A percentile compares a stretch with the other conserved stretches of the same genome.
Conservation (phyloP, 2,888 invertebrate genomes). For the Hemithea aestivaria region DNA sequence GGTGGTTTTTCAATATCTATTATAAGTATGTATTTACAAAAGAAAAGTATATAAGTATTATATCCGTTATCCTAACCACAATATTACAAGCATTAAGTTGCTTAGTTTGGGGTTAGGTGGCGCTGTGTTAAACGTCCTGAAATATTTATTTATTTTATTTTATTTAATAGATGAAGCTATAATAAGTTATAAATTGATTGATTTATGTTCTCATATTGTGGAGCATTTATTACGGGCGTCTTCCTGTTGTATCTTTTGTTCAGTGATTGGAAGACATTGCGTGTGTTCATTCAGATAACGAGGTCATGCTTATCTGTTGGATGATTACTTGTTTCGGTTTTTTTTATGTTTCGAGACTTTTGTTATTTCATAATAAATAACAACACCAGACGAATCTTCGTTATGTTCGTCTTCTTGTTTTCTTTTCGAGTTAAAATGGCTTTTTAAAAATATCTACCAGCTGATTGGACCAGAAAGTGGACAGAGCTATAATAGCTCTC, state of each 20-base stretch:
- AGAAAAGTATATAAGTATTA: no score
- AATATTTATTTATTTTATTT: no score
- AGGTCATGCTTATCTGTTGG: constrained; percentile 53
- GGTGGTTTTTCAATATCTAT: no score
- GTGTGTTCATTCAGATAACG: constrained; percentile 52
- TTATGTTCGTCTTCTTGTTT: neutral
- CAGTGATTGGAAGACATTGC: constrained; percentile 44
- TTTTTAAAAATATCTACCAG: no score
- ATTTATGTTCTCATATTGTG: constrained; percentile 22
- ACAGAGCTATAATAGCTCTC: no score
- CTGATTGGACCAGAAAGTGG: no score
- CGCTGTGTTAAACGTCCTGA: no score
- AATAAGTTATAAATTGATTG: constrained; percentile 9
- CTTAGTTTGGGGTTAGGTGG: no score
- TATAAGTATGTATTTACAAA: no score
- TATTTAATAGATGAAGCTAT: neutral
- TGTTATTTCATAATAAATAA: constrained; percentile 5
- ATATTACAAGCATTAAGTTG: no score
- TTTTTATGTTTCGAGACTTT: constrained; percentile 19
- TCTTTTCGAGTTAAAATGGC: no score
- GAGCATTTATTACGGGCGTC: constrained; percentile 23
- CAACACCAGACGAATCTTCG: neutral
- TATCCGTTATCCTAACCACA: no score
- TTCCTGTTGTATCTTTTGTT: constrained; percentile 40
- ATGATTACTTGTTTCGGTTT: constrained; percentile 36